These are phyloP conservation scores for Lepidotrigona ventralis DNA, from an alignment of 1,140 invertebrate species.

Conservation along the genomic window DNA sequence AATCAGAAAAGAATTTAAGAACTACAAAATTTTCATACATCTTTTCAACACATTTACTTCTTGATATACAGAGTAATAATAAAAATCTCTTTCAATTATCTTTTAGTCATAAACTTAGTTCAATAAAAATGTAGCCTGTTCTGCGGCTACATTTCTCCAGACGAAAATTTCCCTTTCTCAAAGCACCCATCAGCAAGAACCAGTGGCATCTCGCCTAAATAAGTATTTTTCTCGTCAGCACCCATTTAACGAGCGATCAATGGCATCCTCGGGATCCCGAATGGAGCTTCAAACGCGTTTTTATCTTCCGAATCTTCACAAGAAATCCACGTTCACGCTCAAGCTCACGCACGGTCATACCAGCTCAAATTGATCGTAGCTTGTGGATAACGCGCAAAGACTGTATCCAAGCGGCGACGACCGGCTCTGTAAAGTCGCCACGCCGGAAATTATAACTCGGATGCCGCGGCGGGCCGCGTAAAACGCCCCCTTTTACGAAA, in stretches of 20 bases:
- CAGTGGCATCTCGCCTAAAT: background rate
- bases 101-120: no score
- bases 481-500: constrained; percentile 63
- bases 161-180: background rate
- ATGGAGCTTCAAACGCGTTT: background rate
- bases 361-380: constrained; percentile 58
- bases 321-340: background rate
- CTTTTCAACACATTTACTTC: no score
- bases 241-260: background rate
- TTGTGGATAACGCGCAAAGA: constrained; percentile 55
- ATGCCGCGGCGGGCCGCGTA: constrained; percentile 53
- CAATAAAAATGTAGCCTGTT: background rate
- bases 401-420: constrained; percentile 32
- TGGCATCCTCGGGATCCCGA: background rate
- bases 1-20: no score
- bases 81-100: no score
- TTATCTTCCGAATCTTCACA: constrained; percentile 1
- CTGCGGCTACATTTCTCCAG: background rate
- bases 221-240: background rate
- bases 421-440: constrained; percentile 63
- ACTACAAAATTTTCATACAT: no score
- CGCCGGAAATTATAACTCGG: constrained; percentile 65
- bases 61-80: no score
- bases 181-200: background rate
- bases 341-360: constrained; percentile 18